Percentiles rank a stretch among this genome's conserved stretches.
phyloP scores from a whole-genome alignment of 2,113 vertebrate genomes.

The Ariopsis seemanni region DNA sequence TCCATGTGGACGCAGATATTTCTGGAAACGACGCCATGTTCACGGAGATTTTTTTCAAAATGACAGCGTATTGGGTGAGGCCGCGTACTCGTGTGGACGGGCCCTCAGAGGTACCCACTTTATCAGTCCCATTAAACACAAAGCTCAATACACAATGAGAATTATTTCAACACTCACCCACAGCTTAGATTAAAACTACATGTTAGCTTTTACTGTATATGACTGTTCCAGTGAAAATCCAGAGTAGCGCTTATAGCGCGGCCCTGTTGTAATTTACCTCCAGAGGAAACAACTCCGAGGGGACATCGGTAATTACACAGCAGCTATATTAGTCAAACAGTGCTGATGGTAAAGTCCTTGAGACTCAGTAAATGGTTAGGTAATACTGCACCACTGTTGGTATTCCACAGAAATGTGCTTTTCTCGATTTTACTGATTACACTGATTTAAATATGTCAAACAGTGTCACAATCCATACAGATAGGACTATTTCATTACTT shows the following conservation, averaged over 20 bases:
- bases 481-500: background rate
- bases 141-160: conserved; percentile 9
- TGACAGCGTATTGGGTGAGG: too few species aligned
- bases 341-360: conserved; percentile 16
- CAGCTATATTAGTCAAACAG: conserved; percentile 13
- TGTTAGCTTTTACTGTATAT: background rate
- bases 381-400: background rate
- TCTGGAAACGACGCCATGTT: too few species aligned
- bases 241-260: background rate
- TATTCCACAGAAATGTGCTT: background rate
- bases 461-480: background rate
- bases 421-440: background rate
- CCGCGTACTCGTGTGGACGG: too few species aligned
- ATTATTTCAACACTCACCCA: conserved; percentile 19
- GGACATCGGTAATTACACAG: conserved; percentile 15
- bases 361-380: background rate
- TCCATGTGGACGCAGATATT: too few species aligned
- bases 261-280: background rate
- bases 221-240: background rate
- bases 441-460: background rate
- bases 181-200: conserved; percentile 24
- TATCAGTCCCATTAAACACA: conserved; percentile 22
- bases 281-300: background rate
- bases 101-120: background rate
- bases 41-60: too few species aligned